phyloP scores from a whole-genome alignment of 2,888 invertebrate species.

The Meteorus colon region DNA sequence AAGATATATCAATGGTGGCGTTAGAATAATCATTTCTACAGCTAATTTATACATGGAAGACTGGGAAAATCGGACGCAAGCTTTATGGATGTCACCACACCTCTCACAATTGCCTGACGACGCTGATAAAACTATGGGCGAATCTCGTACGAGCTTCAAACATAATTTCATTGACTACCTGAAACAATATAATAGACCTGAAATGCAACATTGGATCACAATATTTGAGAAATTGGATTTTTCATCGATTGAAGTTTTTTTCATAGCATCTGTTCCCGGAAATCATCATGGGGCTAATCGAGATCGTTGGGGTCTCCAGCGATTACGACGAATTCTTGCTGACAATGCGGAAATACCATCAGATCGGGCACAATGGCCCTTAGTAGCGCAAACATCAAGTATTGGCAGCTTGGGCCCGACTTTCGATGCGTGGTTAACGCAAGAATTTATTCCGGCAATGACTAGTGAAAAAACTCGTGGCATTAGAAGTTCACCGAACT shows the following conservation, averaged over 20 bases:
- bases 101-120: slow-evolving; percentile 79
- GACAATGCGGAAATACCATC: slow-evolving; percentile 77
- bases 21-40: slow-evolving; percentile 91
- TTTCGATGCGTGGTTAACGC: slow-evolving; percentile 82
- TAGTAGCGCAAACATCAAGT: slow-evolving; percentile 92
- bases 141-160: slow-evolving; percentile 90
- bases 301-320: slow-evolving; percentile 78
- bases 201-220: slow-evolving; percentile 83
- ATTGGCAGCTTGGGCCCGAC: slow-evolving; percentile 89
- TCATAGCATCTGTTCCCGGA: slow-evolving; percentile 91
- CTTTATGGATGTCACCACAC: slow-evolving; percentile 91
- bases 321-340: slow-evolving; percentile 73
- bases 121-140: slow-evolving; percentile 78
- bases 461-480: slow-evolving; percentile 76
- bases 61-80: slow-evolving; percentile 96
- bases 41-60: slow-evolving; percentile 94
- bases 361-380: slow-evolving; percentile 77
- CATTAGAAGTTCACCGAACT: slow-evolving; percentile 69
- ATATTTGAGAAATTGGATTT: slow-evolving; percentile 87
- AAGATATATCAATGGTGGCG: slow-evolving; percentile 85
- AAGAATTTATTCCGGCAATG: slow-evolving; percentile 82
- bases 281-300: slow-evolving; percentile 78
- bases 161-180: slow-evolving; percentile 85
- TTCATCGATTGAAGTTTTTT: slow-evolving; percentile 86
- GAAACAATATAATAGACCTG: slow-evolving; percentile 81